A percentile compares a stretch with the other conserved stretches of the same genome.
Evolutionary conservation across 23 tunicate genomes (phyloP).

Genomic region (Halocynthia roretzi): DNA sequence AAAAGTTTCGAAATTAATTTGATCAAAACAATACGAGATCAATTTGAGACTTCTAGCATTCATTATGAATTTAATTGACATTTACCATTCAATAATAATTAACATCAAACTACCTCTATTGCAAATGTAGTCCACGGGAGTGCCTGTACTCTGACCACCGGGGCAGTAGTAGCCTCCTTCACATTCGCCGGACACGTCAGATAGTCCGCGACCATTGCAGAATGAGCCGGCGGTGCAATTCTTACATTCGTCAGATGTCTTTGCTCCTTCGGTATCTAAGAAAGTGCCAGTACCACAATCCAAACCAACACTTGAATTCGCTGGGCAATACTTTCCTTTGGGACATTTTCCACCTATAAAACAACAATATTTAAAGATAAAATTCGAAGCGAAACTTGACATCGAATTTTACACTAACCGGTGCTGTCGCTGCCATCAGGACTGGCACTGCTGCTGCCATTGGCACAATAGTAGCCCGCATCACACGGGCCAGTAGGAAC

Average conservation of each 20-base stretch:
- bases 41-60: neutral
- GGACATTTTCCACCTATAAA: constrained; percentile 73
- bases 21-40: neutral
- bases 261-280: constrained; percentile 13
- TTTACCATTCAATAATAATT: too few relatives aligned
- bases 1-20: neutral
- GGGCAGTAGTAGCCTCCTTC: constrained; percentile 74
- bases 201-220: constrained; percentile 53
- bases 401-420: constrained; percentile 20
- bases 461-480: constrained; percentile 73
- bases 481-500: constrained; percentile 45
- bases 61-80: neutral
- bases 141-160: constrained; percentile 32
- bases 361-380: neutral
- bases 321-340: constrained; percentile 71
- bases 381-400: neutral
- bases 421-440: constrained; percentile 70
- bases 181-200: constrained; percentile 45
- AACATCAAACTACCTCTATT: constrained; percentile 23
- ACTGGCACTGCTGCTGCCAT: constrained; percentile 24
- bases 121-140: constrained; percentile 54
- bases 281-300: constrained; percentile 68
- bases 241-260: constrained; percentile 38
- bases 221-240: constrained; percentile 60
- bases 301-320: constrained; percentile 38